phyloP scores from a whole-genome alignment of 2,113 vertebrate species.

The Zapornia atra region DNA sequence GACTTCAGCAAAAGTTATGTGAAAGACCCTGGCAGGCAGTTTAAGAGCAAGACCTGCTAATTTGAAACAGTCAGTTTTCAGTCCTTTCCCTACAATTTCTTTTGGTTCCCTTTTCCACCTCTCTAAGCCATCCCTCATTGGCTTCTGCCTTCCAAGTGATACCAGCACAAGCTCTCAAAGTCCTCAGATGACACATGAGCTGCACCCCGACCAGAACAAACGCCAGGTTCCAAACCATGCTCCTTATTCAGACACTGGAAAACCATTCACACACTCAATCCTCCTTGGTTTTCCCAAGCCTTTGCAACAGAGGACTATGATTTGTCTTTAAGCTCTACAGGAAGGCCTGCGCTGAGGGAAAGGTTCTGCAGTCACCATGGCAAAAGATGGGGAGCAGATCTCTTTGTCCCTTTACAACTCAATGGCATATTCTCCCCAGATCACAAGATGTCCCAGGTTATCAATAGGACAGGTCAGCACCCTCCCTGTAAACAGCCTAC shows the following conservation, averaged over 20 bases:
- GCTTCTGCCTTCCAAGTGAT: neutral
- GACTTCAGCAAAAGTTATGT: neutral
- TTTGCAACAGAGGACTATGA: neutral
- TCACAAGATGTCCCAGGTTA: rapidly evolving
- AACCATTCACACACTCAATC: neutral
- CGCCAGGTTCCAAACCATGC: neutral
- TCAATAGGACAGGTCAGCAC: neutral
- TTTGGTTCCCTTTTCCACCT: neutral
- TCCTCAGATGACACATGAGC: neutral
- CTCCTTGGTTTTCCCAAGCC: neutral
- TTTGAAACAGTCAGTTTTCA: neutral
- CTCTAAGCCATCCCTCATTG: neutral
- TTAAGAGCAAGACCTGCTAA: neutral
- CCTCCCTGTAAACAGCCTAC: neutral
- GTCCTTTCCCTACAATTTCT: neutral
- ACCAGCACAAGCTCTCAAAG: neutral
- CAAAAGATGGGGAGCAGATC: neutral
- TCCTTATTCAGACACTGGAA: neutral
- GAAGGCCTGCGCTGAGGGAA: neutral
- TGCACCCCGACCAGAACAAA: neutral
- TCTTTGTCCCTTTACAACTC: neutral
- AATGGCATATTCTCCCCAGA: neutral
- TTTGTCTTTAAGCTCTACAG: neutral
- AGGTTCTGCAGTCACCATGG: neutral
- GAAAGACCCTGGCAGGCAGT: neutral